Evolutionary conservation across 2,113 vertebrate species (phyloP).

Genomic region (Cettia cetti): DNA sequence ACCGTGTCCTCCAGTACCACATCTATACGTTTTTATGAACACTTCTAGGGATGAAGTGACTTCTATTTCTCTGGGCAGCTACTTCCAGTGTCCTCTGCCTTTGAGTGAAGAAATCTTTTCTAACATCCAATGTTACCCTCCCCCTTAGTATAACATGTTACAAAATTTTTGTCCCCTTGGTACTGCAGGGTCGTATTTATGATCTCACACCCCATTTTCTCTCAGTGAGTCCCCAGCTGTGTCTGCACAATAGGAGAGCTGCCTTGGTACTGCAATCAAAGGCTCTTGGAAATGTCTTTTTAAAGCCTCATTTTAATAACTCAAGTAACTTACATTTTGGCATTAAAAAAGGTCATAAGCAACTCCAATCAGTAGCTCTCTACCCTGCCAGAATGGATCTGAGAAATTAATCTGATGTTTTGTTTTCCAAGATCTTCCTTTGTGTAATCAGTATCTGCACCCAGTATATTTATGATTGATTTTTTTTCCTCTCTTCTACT

Average conservation of each 20-base stretch:
- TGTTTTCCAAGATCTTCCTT: not conserved
- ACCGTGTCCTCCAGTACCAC: not conserved
- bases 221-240: fast-evolving
- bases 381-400: not conserved
- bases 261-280: not conserved
- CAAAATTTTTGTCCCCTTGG: not conserved
- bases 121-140: not conserved
- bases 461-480: not conserved
- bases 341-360: not conserved
- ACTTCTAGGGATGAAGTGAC: not conserved
- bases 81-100: not conserved
- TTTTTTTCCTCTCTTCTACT: not conserved
- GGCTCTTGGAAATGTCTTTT: not conserved
- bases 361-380: not conserved
- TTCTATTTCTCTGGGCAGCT: not conserved
- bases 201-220: not conserved
- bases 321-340: not conserved
- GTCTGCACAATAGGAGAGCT: not conserved
- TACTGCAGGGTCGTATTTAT: not conserved
- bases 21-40: not conserved
- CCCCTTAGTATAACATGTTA: not conserved
- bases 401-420: not conserved
- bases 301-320: not conserved
- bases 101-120: not conserved
- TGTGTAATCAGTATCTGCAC: not conserved